Base-by-base conservation (phyloP, 2,888 invertebrate species). In the Chloromyia formosa region DNA sequence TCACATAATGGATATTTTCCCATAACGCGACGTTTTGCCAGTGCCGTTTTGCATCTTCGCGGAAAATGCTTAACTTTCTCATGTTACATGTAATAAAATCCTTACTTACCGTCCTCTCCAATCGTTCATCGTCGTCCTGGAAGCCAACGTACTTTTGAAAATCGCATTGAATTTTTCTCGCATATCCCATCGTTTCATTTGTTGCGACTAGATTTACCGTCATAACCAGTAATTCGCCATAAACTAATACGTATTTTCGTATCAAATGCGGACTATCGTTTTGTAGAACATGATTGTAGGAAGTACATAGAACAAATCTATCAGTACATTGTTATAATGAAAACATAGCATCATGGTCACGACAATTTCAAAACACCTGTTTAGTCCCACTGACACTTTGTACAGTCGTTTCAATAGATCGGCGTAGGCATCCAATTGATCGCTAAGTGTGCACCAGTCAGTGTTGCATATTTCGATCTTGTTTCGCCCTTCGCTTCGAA, bases 31-130 rank as follows among this genome's bases (percentile, higher is more conserved):
- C n/a, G n/a, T n/a, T n/a, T n/a, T n/a, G n/a, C n/a, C n/a, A n/a
- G n/a, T n/a, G n/a, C n/a, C n/a, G n/a, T n/a, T n/a, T n/a, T n/a
- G n/a, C n/a, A n/a, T n/a, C n/a, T n/a, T n/a, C n/a, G n/a, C n/a
- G n/a, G n/a, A n/a, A n/a, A n/a, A n/a, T n/a, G n/a, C n/a, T n/a
- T n/a, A n/a, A n/a, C n/a, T n/a, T n/a, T n/a, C n/a, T n/a, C n/a
- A n/a, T n/a, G n/a, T n/a, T n/a, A n/a, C n/a, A n/a, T n/a, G n/a
- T n/a, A n/a, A n/a, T n/a, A 62, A 14, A n/a, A 18, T 56, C 1
- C 16, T 18, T 22, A 56, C 62, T 62, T 16, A 62, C 62, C 22
- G 23, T 40, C 35, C 14, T 9, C 10, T 62, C 62, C 40, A 62
- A 62, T 40, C 42, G 23, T n/a, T 62, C 12, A n/a, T 16, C 35